These are phyloP conservation scores for Ischnura elegans DNA, from an alignment of 2,888 invertebrate species.

Conservation along the genomic window DNA sequence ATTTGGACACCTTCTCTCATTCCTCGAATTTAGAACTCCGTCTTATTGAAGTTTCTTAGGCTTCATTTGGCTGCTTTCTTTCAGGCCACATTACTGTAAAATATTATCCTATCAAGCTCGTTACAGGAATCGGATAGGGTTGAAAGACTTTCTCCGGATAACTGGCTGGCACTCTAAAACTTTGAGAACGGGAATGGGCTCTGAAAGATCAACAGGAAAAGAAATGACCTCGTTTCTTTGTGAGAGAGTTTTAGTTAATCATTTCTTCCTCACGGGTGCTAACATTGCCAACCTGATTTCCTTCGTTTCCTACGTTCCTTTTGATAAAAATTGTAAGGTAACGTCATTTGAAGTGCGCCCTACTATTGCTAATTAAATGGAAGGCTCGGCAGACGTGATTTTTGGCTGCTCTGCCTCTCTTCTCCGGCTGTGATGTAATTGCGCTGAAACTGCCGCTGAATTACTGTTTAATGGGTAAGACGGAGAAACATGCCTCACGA, in stretches of 20 bases:
- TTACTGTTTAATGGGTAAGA: not conserved
- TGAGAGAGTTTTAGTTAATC: not conserved
- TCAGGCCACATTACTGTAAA: too few relatives aligned
- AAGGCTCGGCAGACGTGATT: not conserved
- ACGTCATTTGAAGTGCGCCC: not conserved
- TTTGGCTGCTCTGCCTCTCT: not conserved
- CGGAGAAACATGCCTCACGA: not conserved
- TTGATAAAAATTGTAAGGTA: not conserved
- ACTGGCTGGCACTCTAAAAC: too few relatives aligned
- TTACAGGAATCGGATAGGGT: too few relatives aligned
- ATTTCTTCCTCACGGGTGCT: not conserved
- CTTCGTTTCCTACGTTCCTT: not conserved
- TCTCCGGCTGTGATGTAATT: not conserved
- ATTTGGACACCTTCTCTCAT: too few relatives aligned
- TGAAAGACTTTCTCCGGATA: too few relatives aligned
- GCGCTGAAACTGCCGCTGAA: not conserved
- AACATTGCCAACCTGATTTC: not conserved
- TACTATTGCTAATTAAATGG: conserved; percentile 5
- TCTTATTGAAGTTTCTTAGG: too few relatives aligned
- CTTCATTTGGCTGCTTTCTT: too few relatives aligned
- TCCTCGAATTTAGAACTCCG: too few relatives aligned
- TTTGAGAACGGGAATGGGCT: too few relatives aligned
- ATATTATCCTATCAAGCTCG: too few relatives aligned
- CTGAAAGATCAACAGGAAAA: not conserved
- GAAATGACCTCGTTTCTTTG: not conserved